These are phyloP conservation scores for Pogonophryne albipinna DNA, from an alignment of 2,797 vertebrate species.

Conservation along the genomic window DNA sequence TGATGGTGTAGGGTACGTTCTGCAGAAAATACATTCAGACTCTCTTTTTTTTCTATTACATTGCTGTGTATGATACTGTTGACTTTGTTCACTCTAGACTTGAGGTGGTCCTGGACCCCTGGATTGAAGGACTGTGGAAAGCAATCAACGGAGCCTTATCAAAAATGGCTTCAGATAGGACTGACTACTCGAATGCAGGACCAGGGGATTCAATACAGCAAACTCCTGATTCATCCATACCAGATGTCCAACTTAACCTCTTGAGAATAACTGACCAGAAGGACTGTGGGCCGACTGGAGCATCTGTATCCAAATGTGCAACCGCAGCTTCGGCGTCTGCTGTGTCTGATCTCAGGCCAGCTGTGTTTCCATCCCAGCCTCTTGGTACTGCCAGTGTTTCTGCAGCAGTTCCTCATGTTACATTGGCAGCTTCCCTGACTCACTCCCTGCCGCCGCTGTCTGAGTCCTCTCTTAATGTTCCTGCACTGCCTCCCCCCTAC, in stretches of 20 bases:
- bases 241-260: slow-evolving; percentile 79
- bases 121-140: slow-evolving; percentile 94
- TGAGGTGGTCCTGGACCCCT: slow-evolving; percentile 95
- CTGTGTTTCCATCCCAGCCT: slow-evolving; percentile 27
- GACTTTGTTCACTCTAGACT: slow-evolving; percentile 80
- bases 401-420: slow-evolving; percentile 15
- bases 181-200: neutral
- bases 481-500: slow-evolving; percentile 85
- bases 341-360: slow-evolving; percentile 55
- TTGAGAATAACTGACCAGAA: slow-evolving; percentile 79
- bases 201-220: slow-evolving; percentile 22
- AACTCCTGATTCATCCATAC: slow-evolving; percentile 26
- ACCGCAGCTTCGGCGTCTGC: slow-evolving; percentile 37
- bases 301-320: slow-evolving; percentile 48
- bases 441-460: slow-evolving; percentile 87
- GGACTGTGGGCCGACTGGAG: slow-evolving; percentile 29
- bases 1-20: slow-evolving; percentile 93
- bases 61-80: neutral
- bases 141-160: slow-evolving; percentile 85
- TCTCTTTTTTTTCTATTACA: neutral
- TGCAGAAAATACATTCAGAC: neutral
- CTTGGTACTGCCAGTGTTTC: slow-evolving; percentile 24
- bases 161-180: slow-evolving; percentile 77
- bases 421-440: slow-evolving; percentile 81
- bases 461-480: slow-evolving; percentile 88